A percentile compares a stretch with the other conserved stretches of the same genome.
These are phyloP conservation scores for Neuroscelio doddi DNA, from an alignment of 2,888 invertebrate genomes.

Conservation along the genomic window DNA sequence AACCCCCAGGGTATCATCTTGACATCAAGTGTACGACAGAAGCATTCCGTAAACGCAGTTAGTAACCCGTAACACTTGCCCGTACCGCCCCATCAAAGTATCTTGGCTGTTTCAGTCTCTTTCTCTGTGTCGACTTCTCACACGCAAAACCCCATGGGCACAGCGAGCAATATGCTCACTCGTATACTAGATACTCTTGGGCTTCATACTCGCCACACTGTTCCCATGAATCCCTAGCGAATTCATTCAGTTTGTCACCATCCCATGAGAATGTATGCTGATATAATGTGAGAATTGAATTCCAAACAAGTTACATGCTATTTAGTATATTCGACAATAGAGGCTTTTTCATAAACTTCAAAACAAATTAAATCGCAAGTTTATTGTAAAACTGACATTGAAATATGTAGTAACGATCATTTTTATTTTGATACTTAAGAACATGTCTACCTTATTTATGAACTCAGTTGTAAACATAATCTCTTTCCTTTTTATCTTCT, in stretches of 20 bases:
- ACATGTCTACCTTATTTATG: too few relatives aligned
- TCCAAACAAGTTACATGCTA: slow-evolving; percentile 25
- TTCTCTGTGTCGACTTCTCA: slow-evolving; percentile 57
- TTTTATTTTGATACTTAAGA: too few relatives aligned
- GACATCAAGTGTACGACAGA: slow-evolving; percentile 57
- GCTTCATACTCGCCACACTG: slow-evolving; percentile 55
- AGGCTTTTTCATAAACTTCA: too few relatives aligned
- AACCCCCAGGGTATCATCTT: slow-evolving; percentile 63
- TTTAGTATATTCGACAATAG: slow-evolving; percentile 16
- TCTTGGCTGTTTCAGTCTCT: slow-evolving; percentile 20
- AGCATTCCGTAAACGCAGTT: slow-evolving; percentile 57
- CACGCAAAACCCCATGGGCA: slow-evolving; percentile 63
- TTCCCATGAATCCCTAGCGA: slow-evolving; percentile 69
- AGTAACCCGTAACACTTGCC: slow-evolving; percentile 59
- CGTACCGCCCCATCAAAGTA: slow-evolving; percentile 13
- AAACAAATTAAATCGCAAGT: too few relatives aligned
- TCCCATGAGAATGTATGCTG: slow-evolving; percentile 60
- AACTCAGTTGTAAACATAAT: too few relatives aligned
- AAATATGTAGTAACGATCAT: too few relatives aligned
- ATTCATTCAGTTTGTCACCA: slow-evolving; percentile 52
- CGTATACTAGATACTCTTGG: slow-evolving; percentile 66
- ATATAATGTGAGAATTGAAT: slow-evolving; percentile 69
- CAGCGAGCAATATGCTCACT: slow-evolving; percentile 65
- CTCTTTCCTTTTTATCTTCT: too few relatives aligned
- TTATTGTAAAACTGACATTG: too few relatives aligned